Conservation (phyloP, 2,888 invertebrate species). For the Zygothrica quintamaculata region DNA sequence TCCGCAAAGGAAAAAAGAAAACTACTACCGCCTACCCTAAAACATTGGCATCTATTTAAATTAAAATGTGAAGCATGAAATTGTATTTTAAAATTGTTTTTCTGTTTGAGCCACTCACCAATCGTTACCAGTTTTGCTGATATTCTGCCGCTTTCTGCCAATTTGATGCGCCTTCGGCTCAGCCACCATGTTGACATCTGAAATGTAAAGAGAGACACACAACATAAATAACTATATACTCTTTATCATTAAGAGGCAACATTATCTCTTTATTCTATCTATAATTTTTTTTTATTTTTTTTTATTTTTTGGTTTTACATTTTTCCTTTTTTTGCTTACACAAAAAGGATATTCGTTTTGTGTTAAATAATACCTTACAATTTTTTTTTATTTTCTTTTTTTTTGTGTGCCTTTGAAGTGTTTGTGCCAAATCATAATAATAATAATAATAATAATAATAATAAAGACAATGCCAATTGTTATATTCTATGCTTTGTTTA, state of each 20-base stretch:
- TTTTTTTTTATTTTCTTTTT: no score
- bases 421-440: constrained; percentile 24
- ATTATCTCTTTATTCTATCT: background rate
- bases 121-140: constrained; percentile 87
- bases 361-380: no score
- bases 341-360: no score
- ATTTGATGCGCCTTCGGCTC: constrained; percentile 89
- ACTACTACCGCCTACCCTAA: constrained; percentile 22
- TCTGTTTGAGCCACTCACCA: constrained; percentile 85
- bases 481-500: constrained; percentile 27
- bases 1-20: no score
- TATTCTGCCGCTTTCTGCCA: constrained; percentile 87
- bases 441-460: constrained; percentile 36
- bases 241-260: background rate
- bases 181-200: constrained; percentile 89
- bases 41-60: constrained; percentile 60
- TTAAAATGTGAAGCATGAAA: constrained; percentile 63
- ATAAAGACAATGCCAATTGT: constrained; percentile 34
- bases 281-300: background rate
- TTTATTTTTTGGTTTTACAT: no score
- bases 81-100: constrained; percentile 40
- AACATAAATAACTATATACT: constrained; percentile 14
- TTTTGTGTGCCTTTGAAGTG: constrained; percentile 59
- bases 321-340: no score
- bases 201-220: constrained; percentile 62